These are phyloP conservation scores for Melanotaenia trifasciata DNA, from an alignment of 2,797 vertebrate species.

Conservation along the genomic window DNA sequence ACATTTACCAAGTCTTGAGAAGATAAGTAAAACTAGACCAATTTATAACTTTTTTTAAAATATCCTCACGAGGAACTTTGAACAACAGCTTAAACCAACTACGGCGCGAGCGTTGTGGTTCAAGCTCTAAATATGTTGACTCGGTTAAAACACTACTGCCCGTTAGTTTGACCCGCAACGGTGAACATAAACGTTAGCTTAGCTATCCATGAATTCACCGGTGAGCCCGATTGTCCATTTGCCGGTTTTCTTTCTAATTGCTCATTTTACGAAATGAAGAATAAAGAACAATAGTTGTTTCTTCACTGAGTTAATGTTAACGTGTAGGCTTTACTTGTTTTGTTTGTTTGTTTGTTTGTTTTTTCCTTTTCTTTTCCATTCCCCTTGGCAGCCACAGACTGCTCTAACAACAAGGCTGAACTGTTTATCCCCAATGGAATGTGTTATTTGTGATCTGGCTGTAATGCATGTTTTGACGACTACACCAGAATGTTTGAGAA, in stretches of 20 bases:
- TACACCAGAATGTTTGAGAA: neutral
- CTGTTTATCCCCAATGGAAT: constrained; percentile 63
- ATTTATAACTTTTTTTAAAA: neutral
- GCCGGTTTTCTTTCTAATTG: neutral
- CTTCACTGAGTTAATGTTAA: neutral
- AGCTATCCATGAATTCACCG: neutral
- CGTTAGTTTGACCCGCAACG: constrained; percentile 1
- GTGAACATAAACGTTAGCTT: neutral
- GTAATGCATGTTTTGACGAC: neutral
- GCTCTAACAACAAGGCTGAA: neutral
- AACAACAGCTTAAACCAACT: constrained; percentile 1
- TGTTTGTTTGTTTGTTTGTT: too few relatives aligned
- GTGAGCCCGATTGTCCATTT: neutral
- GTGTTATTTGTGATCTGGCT: constrained; percentile 35
- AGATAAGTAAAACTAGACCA: constrained; percentile 34
- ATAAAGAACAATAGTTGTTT: too few relatives aligned
- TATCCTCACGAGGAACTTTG: constrained; percentile 14
- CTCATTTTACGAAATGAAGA: too few relatives aligned
- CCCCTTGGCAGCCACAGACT: neutral
- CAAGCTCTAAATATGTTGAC: neutral
- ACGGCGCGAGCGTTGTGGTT: neutral
- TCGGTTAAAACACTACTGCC: constrained; percentile 15
- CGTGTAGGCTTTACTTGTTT: neutral
- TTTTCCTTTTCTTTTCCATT: neutral
- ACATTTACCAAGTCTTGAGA: neutral